Evolutionary conservation across 2,888 invertebrate species (phyloP).

Genomic region (Parochlus steinenii): DNA sequence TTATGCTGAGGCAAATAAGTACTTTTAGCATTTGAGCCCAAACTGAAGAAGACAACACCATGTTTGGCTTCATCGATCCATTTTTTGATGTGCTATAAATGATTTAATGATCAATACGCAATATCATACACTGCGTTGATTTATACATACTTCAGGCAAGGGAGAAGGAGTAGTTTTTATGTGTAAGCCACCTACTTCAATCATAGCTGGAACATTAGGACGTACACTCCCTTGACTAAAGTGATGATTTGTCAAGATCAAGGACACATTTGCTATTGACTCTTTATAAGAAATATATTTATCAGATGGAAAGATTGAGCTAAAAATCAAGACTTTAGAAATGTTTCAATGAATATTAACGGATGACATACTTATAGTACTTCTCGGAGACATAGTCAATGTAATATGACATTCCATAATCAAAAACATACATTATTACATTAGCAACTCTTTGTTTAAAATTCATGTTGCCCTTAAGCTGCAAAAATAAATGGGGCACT

Average conservation of each 20-base stretch:
- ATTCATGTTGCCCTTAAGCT: slow-evolving; percentile 11
- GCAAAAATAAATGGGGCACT: slow-evolving; percentile 18
- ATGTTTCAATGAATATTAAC: neutral
- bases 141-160: slow-evolving; percentile 13
- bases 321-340: slow-evolving; percentile 5
- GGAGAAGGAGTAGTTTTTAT: slow-evolving; percentile 20
- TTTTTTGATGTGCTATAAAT: slow-evolving; percentile 8
- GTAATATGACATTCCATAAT: neutral
- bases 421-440: no score
- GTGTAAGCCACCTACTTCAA: slow-evolving; percentile 33
- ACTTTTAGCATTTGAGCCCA: slow-evolving; percentile 14
- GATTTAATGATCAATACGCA: slow-evolving; percentile 4
- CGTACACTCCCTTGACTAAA: slow-evolving; percentile 22
- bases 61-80: slow-evolving; percentile 11
- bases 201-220: slow-evolving; percentile 24
- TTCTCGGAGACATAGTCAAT: neutral
- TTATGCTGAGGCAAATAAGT: slow-evolving; percentile 7
- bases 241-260: slow-evolving; percentile 29
- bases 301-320: slow-evolving; percentile 13
- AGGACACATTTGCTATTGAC: slow-evolving; percentile 23
- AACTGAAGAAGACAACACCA: slow-evolving; percentile 14
- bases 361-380: slow-evolving; percentile 3
- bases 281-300: slow-evolving; percentile 17
- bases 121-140: slow-evolving; percentile 5
- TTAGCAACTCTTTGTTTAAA: no score